phyloP scores from a whole-genome alignment of 1,140 invertebrate species.

The Cotesia vestalis region DNA sequence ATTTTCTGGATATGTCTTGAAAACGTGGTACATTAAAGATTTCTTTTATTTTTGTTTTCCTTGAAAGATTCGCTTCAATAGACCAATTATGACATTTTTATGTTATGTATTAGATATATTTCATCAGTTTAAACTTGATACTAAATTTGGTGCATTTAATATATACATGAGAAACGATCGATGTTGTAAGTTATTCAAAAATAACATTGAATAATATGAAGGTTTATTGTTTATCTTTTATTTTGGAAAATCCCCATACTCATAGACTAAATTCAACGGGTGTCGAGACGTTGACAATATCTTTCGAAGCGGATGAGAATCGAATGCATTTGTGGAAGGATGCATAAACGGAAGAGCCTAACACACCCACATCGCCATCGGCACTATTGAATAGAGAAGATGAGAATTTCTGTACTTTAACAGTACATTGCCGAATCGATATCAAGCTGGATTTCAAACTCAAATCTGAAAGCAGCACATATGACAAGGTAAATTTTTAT shows the following conservation, averaged over 20 bases:
- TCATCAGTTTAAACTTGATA: no score
- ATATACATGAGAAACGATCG: no score
- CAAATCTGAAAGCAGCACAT: slow-evolving; percentile 19
- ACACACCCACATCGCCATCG: slow-evolving; percentile 18
- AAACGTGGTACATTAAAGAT: no score
- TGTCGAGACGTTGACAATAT: slow-evolving; percentile 35
- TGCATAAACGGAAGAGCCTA: not conserved
- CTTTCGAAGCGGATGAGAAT: slow-evolving; percentile 17
- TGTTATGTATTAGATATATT: no score
- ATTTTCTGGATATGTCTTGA: no score
- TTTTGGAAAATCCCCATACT: slow-evolving; percentile 9
- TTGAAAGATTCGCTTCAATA: no score
- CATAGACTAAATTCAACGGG: slow-evolving; percentile 13
- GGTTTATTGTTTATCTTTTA: slow-evolving; percentile 18
- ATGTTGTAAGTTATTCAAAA: no score
- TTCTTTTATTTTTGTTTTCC: no score
- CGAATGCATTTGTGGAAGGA: slow-evolving; percentile 25
- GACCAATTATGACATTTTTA: no score
- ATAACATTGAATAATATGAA: no score
- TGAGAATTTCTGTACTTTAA: slow-evolving; percentile 15
- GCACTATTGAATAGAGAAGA: slow-evolving; percentile 16
- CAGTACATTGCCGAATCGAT: slow-evolving; percentile 24
- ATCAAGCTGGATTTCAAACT: slow-evolving; percentile 4
- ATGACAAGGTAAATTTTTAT: slow-evolving; percentile 7
- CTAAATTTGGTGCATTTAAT: no score